Evolutionary conservation across 2,888 invertebrate genomes (phyloP), one percentile per base, ranked within the genome.

Genomic region (Drymonia ruficornis): DNA sequence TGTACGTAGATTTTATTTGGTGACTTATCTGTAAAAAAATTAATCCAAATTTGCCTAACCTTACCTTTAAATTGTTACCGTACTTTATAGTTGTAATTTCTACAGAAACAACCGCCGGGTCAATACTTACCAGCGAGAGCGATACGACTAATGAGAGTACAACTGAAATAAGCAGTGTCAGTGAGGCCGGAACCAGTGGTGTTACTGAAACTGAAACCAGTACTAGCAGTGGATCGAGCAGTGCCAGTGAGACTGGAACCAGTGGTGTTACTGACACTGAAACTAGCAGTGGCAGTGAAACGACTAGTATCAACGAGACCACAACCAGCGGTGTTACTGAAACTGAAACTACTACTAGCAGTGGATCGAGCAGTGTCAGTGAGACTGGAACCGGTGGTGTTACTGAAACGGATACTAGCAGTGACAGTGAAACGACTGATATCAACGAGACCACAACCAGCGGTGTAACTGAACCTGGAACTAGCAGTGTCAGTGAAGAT

Each of bases 81-180:
- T 23, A 23, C 23, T n/a, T n/a, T n/a, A 23, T 23, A 23, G 6
- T 34, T 34, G 31, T 34, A 11, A 11, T 11, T 36, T 36, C 4
- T 36, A 36, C 36, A 40, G 40, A 29, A 12, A 40, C 40, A 15
- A 40, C 40, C 9, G 40, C 29, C n/a, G 34, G 1, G 8, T 34
- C 9, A 34, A 31, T 8, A 36, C 49, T n/a, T n/a, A 13, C 9
- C 19, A 36, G 28, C 28, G 29, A 12, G 28, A 58, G 55, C 44
- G 67, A 67, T 29, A 56, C 63, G 8, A 63, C 52, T 6, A 5
- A 42, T 7, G n/a, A 5, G n/a, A 36, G 13, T 36, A 9, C 23
- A 13, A 44, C 18, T 16, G 48, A 50, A 36, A 4, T 13, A 1
- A 36, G 34, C 34, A 36, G 34, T 9, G 34, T 36, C 13, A 43